Conservation (phyloP, 2,888 invertebrate genomes). For the Leptothorax acervorum region DNA sequence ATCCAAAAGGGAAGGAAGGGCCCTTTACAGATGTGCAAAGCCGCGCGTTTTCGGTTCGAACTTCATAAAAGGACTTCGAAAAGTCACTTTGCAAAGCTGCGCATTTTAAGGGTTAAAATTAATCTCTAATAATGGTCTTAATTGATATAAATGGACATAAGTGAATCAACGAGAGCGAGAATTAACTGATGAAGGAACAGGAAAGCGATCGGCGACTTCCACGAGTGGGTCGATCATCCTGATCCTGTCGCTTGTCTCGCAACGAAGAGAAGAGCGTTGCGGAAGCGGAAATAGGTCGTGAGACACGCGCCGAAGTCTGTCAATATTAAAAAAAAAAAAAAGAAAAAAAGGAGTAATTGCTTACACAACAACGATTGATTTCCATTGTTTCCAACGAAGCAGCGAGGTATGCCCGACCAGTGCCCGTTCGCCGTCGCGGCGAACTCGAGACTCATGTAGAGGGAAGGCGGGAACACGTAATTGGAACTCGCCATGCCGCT, state of each 20-base stretch:
- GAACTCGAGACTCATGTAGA: slow-evolving; percentile 40
- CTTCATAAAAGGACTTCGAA: too few species aligned
- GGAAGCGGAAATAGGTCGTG: not conserved
- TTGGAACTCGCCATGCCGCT: not conserved
- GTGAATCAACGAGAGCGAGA: not conserved
- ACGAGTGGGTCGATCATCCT: not conserved
- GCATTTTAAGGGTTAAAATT: not conserved
- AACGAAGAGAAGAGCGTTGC: not conserved
- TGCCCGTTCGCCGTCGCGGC: slow-evolving; percentile 57
- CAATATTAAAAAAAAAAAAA: not conserved
- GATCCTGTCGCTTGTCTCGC: not conserved
- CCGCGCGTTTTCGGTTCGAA: too few species aligned
- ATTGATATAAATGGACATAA: too few species aligned
- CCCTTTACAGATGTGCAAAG: too few species aligned
- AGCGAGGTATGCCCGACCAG: slow-evolving; percentile 55
- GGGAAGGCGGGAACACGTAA: not conserved
- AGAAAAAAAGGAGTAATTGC: slow-evolving; percentile 18
- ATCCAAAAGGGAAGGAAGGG: too few species aligned
- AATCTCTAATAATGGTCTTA: not conserved
- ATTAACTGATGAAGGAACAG: not conserved
- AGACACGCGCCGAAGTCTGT: not conserved
- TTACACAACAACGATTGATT: slow-evolving; percentile 56
- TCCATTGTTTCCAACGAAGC: slow-evolving; percentile 47
- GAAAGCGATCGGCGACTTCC: not conserved
- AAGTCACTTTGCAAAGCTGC: too few species aligned